Base-by-base conservation (phyloP, 2,797 vertebrate genomes). In the Sebastes iracundus region DNA sequence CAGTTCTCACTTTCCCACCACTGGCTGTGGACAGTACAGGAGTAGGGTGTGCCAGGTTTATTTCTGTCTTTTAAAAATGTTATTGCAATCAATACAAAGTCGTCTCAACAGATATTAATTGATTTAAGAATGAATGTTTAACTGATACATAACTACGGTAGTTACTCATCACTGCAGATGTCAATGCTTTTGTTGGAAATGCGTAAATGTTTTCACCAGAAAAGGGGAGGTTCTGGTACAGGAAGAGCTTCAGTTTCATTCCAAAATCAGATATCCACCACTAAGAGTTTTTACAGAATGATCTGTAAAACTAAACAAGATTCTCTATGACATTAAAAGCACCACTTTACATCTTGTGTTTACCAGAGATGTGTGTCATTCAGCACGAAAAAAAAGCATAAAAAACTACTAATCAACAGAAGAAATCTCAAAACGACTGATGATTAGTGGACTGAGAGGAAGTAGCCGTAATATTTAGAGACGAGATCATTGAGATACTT, bases 1-100 rank as follows among this genome's bases (percentile, higher is more conserved):
- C 79, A 6, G 71, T 30, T 7, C 35, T 72, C 27, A 23, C 49
- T 77, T 55, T 70, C 79, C 83, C 74, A 79, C 60, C 52, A 4
- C 33, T 27, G 30, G 30, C 58, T 23, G 3, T 35, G 55, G 42
- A 77, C 52, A 27, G 32, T 4, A 28, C 20, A 88, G 61, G 55
- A 59, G 38, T 0, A 3, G 0, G 42, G 0, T 5, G 52, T 22
- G 30, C n/a, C 32, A 18, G 25, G 14, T 76, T 77, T 61, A 71
- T 38, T 83, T 55, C 38, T 68, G 10, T 8, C 3, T 25, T 52
- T 16, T 56, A 22, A 23, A 12, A 49, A n/a, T 12, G 25, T 13
- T 27, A 22, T 38, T 46, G n/a, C 4, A 79, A 10, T 46, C 6
- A 58, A 38, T 7, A 59, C 28, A 1, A 66, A 8, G 49, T 42